Base-by-base conservation (phyloP, 37 sponge, comb jelly and placozoan species). In the Oscarella lobularis region DNA sequence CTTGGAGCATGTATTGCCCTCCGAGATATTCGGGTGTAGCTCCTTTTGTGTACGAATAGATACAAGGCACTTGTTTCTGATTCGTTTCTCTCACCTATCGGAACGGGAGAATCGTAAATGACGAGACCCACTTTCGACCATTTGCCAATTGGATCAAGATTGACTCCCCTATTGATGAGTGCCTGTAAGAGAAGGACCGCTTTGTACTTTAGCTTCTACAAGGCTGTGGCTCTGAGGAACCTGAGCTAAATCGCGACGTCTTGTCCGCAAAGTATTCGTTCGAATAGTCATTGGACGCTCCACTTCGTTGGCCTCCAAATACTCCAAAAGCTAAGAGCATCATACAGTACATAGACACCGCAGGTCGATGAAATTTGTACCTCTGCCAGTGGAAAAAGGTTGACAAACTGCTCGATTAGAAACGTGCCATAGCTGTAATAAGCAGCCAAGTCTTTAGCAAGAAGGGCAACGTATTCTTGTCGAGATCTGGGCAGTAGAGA, bases 51-150 rank as follows among this genome's bases (percentile, higher is more conserved):
- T 32, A 27, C 60, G 20, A 9, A 48, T 70, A 54, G 60, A 27
- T 48, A 48, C 60, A 9, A 48, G 60, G 20, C 60, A 48, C 9
- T 48, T 27, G 14, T 48, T 9, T 48, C 60, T 27, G 9, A 48
- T 48, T 9, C 14, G 27, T 70, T 70, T n/a, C 29, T 4, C 71
- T 68, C 6, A 68, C 71, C 71, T 37, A 96, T 87, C 0, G 98
- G 99, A 1, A 98, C 99, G 31, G 77, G 75, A 73, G 95, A 90
- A 77, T 94, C 89, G 66, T 94, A 98, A 67, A 98, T 83, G 20
- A 98, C 95, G 60, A 98, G 78, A 27, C 99, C 98, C 2, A 96
- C 98, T 76, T 96, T 89, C 9, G 93, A 92, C 99, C 99, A 98
- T 54, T 84, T 81, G 3, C 99, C 99, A 66, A 98, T 82, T 4